Conservation (phyloP, 2,888 invertebrate genomes). For the Diloba caeruleocephala region DNA sequence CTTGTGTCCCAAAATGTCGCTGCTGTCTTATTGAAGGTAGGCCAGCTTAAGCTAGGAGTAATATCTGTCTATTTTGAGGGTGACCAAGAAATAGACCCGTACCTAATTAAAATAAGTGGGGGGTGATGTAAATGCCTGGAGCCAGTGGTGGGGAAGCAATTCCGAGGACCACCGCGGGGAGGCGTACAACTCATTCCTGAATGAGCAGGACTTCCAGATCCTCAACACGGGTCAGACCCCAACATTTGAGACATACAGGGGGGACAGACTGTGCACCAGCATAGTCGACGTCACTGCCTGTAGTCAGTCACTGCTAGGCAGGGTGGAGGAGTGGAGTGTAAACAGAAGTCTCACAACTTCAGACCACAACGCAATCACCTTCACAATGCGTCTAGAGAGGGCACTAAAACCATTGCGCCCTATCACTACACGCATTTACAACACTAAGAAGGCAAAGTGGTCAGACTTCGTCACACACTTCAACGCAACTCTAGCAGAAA, state of each 20-base stretch:
- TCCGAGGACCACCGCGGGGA: constrained; percentile 37
- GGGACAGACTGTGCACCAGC: constrained; percentile 7
- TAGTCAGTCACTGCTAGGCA: constrained; percentile 5
- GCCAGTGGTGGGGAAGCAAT: constrained; percentile 27
- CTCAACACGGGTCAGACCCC: constrained; percentile 25
- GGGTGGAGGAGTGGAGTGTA: constrained; percentile 13
- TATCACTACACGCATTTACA: constrained; percentile 10
- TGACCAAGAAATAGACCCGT: too few relatives aligned
- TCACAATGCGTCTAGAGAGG: neutral
- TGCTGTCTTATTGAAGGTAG: too few relatives aligned
- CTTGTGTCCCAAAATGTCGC: too few relatives aligned
- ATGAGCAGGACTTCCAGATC: constrained; percentile 38
- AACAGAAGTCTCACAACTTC: constrained; percentile 2
- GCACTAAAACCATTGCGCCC: neutral
- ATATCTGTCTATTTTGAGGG: too few relatives aligned
- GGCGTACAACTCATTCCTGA: constrained; percentile 25
- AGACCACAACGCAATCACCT: constrained; percentile 22
- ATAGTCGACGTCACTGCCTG: constrained; percentile 14
- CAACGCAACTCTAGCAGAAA: neutral
- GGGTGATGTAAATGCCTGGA: constrained; percentile 24
- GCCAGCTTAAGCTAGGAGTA: too few relatives aligned
- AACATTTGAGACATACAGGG: constrained; percentile 10
- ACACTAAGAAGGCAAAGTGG: constrained; percentile 21
- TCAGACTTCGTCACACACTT: neutral
- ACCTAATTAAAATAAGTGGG: neutral